Base-by-base conservation (phyloP, 2,113 vertebrate species). In the Oceanites oceanicus region DNA sequence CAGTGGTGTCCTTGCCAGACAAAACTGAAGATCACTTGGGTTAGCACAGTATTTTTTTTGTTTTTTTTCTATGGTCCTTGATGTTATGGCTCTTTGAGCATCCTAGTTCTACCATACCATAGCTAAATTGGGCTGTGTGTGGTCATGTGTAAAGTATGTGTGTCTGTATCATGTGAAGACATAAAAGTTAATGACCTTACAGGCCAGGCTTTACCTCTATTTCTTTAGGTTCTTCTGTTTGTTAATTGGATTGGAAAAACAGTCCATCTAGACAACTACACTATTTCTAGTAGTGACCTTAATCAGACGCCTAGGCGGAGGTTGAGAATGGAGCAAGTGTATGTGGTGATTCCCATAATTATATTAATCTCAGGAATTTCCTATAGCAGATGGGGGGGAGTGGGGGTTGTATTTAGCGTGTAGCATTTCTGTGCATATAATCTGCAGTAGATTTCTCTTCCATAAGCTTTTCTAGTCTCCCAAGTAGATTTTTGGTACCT, bases 161-260 rank as follows among this genome's bases (percentile, higher is more conserved):
- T 68, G 42, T 73, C 50, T 52, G 9, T 53, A 18, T 53, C 22
- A 53, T 45, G 21, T 59, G 38, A n/a, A 8, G 4, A 16, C 15
- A 6, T 59, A 72, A 47, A 36, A 65, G 53, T 29, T 82, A 82
- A 56, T 40, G 19, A 65, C 42, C 44, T 88, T 45, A 45, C 10
- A 59, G 67, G 26, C 36, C 36, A 65, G 38, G 26, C 25, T 86
- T 85, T 52, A 32, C 27, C 32, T 86, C 32, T 73, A 1, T 55
- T 95, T 78, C 26, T 68, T 88, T 68, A 52, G 44, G 50, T 77
- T 86, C 53, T 91, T 92, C 45, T 76, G 9, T 52, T 72, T 86
- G 18, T 88, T 80, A 58, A 52, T 30, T 19, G 49, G 6, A 71
- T 87, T 9, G 10, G 86, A 86, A 91, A 73, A 89, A 27, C 21